These are phyloP conservation scores for Ammodytes marinus DNA, from an alignment of 2,113 vertebrate species.

Conservation along the genomic window DNA sequence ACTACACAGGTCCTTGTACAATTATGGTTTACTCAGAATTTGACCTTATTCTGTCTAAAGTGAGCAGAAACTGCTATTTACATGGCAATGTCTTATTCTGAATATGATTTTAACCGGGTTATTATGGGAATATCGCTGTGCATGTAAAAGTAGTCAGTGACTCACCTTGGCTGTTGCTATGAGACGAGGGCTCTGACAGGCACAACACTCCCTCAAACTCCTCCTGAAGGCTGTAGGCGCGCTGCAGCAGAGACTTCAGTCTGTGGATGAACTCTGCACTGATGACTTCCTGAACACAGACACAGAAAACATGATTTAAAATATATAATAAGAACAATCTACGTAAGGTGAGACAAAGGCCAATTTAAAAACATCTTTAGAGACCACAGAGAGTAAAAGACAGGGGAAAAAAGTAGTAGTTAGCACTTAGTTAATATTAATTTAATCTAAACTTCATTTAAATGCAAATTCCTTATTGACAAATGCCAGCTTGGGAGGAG, in stretches of 20 bases:
- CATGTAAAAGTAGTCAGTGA: not conserved
- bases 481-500: not conserved
- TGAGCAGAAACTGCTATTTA: too few species aligned
- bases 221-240: constrained; percentile 95
- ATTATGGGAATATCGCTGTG: too few species aligned
- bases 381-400: too few species aligned
- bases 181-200: constrained; percentile 86
- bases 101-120: too few species aligned
- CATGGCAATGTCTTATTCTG: too few species aligned
- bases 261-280: constrained; percentile 96
- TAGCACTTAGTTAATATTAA: not conserved
- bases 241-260: constrained; percentile 93
- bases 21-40: too few species aligned
- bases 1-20: too few species aligned
- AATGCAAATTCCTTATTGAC: not conserved
- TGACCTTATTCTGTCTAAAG: too few species aligned
- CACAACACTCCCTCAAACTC: constrained; percentile 95
- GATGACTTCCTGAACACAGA: constrained; percentile 89
- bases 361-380: too few species aligned
- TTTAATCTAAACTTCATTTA: not conserved
- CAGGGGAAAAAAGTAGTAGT: too few species aligned
- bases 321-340: not conserved
- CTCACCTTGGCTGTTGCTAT: constrained; percentile 89
- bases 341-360: too few species aligned
- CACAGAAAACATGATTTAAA: not conserved